Base-by-base conservation (phyloP, 2,797 vertebrate genomes). In the Sebastes vulpes region DNA sequence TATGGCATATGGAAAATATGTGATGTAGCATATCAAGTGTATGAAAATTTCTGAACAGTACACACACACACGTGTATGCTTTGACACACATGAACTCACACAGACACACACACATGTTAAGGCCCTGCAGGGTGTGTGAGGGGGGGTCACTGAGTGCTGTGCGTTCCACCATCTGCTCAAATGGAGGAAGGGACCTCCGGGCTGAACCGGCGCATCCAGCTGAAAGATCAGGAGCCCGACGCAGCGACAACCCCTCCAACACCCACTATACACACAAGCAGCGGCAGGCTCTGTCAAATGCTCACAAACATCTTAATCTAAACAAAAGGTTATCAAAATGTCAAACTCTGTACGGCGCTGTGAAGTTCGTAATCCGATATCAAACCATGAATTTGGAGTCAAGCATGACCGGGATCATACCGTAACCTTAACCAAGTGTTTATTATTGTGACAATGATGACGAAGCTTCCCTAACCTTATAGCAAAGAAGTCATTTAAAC, bases 91-190 rank as follows among this genome's bases (percentile, higher is more conserved):
- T 64, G 53, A 38, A 68, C 46, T 23, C 66, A 69, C 42, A 96
- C 94, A 96, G 6, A 66, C 56, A 67, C 71, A 79, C 75, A 67
- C 70, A 81, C 60, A 72, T 50, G 77, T 67, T 56, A 48, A 70
- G 58, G 31, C 72, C 83, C 89, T 79, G 75, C 58, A 85, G 91
- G 87, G 65, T 81, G 59, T 82, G 75, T 85, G 76, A 71, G 83
- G 66, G 66, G 66, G 82, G 81, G 84, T 89, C 89, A 92, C 77
- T 76, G 56, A 66, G 57, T 65, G 65, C 63, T 81, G 48, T 65
- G 64, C 29, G 6, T 85, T 84, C 84, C 93, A 95, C 94, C 91
- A 97, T 97, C 97, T 97, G 97, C 94, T 96, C 94, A 84, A 81
- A 88, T 65, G 71, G 76, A 77, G 86, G 88, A 87, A 81, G 79